Evolutionary conservation across 2,113 vertebrate genomes (phyloP), one percentile per base, ranked within the genome.

Genomic region (Papio anubis): DNA sequence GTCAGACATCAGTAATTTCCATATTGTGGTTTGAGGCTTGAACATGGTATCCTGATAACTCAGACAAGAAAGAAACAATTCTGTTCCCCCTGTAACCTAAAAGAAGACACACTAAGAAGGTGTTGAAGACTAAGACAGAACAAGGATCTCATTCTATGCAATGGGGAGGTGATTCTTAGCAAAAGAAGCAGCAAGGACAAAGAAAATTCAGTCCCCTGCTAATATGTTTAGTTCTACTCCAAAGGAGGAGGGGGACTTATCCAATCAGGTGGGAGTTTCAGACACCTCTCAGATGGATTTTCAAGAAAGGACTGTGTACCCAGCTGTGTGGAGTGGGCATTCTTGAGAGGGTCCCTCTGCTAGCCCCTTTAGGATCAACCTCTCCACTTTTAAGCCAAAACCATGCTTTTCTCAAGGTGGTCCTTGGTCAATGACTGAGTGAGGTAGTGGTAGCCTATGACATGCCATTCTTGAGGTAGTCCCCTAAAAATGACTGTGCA

Each of bases 1-100:
- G 45, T 73, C 10, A 48, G 30, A 90, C 45, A 48, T 50, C 55
- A 93, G 10, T 52, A 73, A 78, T 72, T 96, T 92, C 20, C 81
- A 30, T 68, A 52, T 23, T 52, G 11, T 57, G 17, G 2, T 35
- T 84, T 45, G 21, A 88, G 75, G 70, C 8, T 14, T 85, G 73
- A 94, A 85, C 1, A 25, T n/a, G 3, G 5, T 35, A n/a, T 76
- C 66, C 25, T 72, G 40, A 76, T 40, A 50, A n/a, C n/a, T 45
- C 10, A 32, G 70, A 43, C 43, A 17, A 95, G 43, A 27, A n/a
- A 81, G 16, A 70, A 80, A 84, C 2, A 21, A 8, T 73, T 86
- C 89, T 92, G 35, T 3, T 40, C 70, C 12, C 4, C 48, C 25
- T 30, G 0, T 55, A 13, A 86, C 73, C 86, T 82, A 59, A 23